Percentiles rank a stretch among this genome's conserved stretches.
phyloP scores from a whole-genome alignment of 2,888 invertebrate genomes.

The Myopa testacea region DNA sequence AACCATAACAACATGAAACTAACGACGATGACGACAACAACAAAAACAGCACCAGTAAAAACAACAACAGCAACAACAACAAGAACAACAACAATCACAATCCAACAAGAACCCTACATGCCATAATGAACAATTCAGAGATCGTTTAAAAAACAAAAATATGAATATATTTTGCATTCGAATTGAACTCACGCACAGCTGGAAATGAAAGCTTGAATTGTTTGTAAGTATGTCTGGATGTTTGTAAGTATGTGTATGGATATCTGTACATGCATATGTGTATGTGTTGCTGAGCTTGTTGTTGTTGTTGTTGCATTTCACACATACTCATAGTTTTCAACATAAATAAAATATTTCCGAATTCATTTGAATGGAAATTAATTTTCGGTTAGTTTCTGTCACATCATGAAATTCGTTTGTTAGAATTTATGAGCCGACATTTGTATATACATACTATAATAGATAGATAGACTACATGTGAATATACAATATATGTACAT shows the following conservation, averaged over 20 bases:
- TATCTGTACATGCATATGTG: background rate
- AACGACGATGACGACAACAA: background rate
- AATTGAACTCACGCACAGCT: background rate
- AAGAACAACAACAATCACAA: background rate
- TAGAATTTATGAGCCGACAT: background rate
- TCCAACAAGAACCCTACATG: too few species aligned
- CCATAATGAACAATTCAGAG: background rate
- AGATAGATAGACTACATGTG: too few species aligned
- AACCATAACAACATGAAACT: too few species aligned
- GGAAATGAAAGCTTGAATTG: background rate
- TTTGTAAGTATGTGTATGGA: background rate
- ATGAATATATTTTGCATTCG: constrained; percentile 1
- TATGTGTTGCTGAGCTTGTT: background rate
- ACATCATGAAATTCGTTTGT: constrained; percentile 24
- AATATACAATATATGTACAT: too few species aligned
- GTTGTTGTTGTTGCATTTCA: background rate
- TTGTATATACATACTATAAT: background rate
- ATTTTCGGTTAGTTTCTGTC: constrained; percentile 50
- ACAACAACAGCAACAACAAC: background rate
- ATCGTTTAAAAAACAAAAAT: background rate
- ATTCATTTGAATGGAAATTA: constrained; percentile 50
- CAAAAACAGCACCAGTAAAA: background rate
- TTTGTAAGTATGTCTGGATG: background rate
- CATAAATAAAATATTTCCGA: constrained; percentile 35
- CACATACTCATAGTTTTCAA: background rate